Percentiles rank a stretch among this genome's conserved stretches.
These are phyloP conservation scores for Sphinx pinastri DNA, from an alignment of 2,888 invertebrate genomes.

Conservation along the genomic window DNA sequence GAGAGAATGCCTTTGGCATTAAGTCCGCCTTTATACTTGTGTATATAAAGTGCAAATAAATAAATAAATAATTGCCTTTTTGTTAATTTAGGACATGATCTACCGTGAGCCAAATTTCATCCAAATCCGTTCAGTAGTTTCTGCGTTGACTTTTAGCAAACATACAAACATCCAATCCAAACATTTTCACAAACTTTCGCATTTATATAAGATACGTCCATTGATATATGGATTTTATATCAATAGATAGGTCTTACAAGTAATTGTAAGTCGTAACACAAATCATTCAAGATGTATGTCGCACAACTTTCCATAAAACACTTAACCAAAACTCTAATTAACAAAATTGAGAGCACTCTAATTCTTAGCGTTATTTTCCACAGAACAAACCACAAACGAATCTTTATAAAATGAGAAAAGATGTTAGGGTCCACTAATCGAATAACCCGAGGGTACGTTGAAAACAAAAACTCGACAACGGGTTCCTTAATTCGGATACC, in stretches of 20 bases:
- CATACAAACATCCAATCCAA: no score
- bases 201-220: no score
- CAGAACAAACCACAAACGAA: conserved; percentile 22
- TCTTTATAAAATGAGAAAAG: conserved; percentile 27
- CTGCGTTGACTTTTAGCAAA: no score
- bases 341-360: not conserved
- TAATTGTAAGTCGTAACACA: not conserved
- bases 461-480: conserved; percentile 44
- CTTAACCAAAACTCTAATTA: conserved; percentile 1
- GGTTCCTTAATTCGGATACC: conserved; percentile 53
- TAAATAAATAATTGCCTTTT: no score
- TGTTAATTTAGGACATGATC: no score
- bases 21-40: no score
- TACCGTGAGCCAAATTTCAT: no score
- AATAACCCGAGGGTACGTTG: conserved; percentile 35
- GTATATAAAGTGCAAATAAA: no score
- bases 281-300: not conserved
- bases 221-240: no score
- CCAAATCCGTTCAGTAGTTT: no score
- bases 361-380: not conserved
- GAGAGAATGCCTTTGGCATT: no score
- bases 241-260: not conserved
- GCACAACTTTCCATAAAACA: not conserved
- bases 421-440: conserved; percentile 34
- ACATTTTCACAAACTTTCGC: no score